phyloP scores from a whole-genome alignment of 2,113 vertebrate genomes.

The Crotalus helleri region DNA sequence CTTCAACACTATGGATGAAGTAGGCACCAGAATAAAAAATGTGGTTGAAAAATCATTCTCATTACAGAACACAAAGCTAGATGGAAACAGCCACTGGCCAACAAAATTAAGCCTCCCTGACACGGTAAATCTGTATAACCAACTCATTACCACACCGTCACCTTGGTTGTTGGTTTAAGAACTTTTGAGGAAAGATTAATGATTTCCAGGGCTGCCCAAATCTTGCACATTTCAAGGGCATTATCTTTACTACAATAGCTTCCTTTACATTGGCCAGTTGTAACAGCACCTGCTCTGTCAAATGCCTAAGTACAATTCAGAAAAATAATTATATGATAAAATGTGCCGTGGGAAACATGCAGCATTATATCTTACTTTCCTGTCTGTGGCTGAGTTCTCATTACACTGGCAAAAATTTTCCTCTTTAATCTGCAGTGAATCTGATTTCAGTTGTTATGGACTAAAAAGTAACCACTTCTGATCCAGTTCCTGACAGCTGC shows the following conservation, averaged over 20 bases:
- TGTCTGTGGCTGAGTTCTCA: slow-evolving; percentile 5
- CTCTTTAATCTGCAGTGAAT: neutral
- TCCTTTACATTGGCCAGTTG: neutral
- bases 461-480: neutral
- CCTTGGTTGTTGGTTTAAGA: neutral
- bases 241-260: slow-evolving; percentile 6
- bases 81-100: slow-evolving; percentile 18
- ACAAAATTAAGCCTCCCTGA: slow-evolving; percentile 5
- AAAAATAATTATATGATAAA: neutral
- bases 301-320: neutral
- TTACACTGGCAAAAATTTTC: neutral
- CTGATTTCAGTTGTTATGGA: neutral
- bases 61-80: neutral
- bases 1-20: slow-evolving; percentile 40
- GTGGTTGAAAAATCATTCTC: slow-evolving; percentile 33
- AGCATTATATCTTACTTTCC: slow-evolving; percentile 25
- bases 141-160: neutral
- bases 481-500: neutral
- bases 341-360: neutral
- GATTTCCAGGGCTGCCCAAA: slow-evolving; percentile 20
- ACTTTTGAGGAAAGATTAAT: neutral
- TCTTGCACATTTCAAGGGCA: slow-evolving; percentile 21
- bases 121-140: neutral
- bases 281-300: neutral
- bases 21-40: slow-evolving; percentile 1